Evolutionary conservation across 2,888 invertebrate species (phyloP).

Genomic region (Linyphia triangularis): DNA sequence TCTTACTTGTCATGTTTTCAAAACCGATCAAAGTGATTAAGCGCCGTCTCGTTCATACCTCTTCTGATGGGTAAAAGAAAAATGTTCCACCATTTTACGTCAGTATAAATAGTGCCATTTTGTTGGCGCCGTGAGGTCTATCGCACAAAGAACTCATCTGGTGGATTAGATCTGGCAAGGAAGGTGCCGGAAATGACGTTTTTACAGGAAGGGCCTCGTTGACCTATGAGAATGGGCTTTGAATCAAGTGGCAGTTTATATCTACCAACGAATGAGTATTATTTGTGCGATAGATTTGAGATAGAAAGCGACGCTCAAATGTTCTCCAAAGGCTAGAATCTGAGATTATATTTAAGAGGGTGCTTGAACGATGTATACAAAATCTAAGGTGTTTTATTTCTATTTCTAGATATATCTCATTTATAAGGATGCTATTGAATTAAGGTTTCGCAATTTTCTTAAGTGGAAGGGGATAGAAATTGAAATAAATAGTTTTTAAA

Average conservation of each 20-base stretch:
- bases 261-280: neutral
- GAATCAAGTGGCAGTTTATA: conserved; percentile 10
- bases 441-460: too few relatives aligned
- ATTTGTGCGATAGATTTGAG: neutral
- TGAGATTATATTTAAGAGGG: too few relatives aligned
- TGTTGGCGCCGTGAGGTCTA: conserved; percentile 12
- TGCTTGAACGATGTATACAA: too few relatives aligned
- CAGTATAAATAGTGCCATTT: conserved; percentile 32
- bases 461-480: too few relatives aligned
- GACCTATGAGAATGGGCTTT: conserved; percentile 28
- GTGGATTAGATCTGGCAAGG: conserved; percentile 3
- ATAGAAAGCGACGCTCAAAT: too few relatives aligned
- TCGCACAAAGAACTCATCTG: conserved; percentile 28
- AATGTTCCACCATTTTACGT: neutral
- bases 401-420: too few relatives aligned
- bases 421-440: too few relatives aligned
- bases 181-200: conserved; percentile 35
- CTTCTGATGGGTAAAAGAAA: neutral
- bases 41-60: neutral
- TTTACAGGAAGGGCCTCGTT: conserved; percentile 35
- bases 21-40: neutral
- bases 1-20: neutral
- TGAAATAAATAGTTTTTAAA: too few relatives aligned
- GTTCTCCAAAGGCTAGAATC: too few relatives aligned
- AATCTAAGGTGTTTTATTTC: too few relatives aligned